Percentiles rank a stretch among this genome's conserved stretches.
phyloP scores from a whole-genome alignment of 2,113 vertebrate genomes.

The Hydrolagus affinis region DNA sequence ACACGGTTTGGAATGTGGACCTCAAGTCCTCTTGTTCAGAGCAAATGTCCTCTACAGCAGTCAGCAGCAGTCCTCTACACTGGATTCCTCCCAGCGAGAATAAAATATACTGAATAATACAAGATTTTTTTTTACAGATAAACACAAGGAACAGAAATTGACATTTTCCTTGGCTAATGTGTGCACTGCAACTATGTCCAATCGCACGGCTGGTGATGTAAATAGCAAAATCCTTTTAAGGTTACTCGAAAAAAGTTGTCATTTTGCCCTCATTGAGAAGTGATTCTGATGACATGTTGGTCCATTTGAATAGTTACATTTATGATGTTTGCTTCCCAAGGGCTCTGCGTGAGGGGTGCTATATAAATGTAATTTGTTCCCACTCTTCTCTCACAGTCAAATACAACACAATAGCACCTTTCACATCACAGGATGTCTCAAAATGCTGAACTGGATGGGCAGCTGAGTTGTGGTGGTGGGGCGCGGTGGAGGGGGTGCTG shows the following conservation, averaged over 20 bases:
- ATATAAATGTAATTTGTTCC: too few relatives aligned
- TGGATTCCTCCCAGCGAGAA: neutral
- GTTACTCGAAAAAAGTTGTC: neutral
- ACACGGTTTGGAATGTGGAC: neutral
- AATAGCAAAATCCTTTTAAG: neutral
- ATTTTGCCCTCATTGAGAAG: neutral
- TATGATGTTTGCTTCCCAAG: too few relatives aligned
- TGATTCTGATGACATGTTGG: neutral
- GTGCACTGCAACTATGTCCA: neutral
- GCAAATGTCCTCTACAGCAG: neutral
- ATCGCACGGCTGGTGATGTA: neutral
- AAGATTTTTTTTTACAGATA: neutral
- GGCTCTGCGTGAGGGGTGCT: too few relatives aligned
- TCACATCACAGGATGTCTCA: too few relatives aligned
- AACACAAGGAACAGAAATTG: neutral
- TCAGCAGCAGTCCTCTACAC: neutral
- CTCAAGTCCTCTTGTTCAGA: too few relatives aligned
- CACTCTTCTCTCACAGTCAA: too few relatives aligned
- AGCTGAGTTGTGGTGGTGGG: too few relatives aligned
- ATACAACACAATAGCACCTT: too few relatives aligned
- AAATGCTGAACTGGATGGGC: too few relatives aligned
- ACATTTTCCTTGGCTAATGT: neutral
- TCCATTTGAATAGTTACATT: too few relatives aligned
- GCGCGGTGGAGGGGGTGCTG: too few relatives aligned
- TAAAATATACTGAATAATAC: neutral